Evolutionary conservation across 2,888 invertebrate genomes (phyloP), one percentile per base, ranked within the genome.

Genomic region (Pseudeuparius sepicola): DNA sequence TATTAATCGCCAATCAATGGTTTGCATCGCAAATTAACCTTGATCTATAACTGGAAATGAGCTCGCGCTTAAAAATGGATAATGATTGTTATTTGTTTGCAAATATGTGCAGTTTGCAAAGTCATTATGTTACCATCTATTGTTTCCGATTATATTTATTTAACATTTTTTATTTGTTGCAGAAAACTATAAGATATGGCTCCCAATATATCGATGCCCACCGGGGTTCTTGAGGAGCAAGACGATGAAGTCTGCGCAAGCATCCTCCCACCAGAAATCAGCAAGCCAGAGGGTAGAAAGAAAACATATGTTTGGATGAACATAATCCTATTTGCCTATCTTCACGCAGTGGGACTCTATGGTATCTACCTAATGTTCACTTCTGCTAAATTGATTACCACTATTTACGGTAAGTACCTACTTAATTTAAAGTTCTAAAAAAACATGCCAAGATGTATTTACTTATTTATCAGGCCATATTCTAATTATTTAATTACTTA

Each of bases 291-390:
- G 37, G 65, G 66, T 38, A 61, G 67, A 25, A 71, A 73, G 38
- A 55, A 67, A 20, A 64, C 72, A 54, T 59, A 81, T 28, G 88
- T 89, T 4, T 89, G 88, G 88, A 71, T 81, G 46, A 89, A 88
- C 56, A 81, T 89, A 30, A 60, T 78, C n/a, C 67, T 81, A 2
- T 87, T 89, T 54, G 64, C 67, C 5, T 81, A 79, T 54, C 70
- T 89, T 40, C 88, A 89, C 56, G 23, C 75, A 30, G 78, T 78
- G 2, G 81, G 84, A 1, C 34, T 86, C 1, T 86, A 84, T 54
- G 88, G 88, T 31, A 58, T 75, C 3, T 86, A 78, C 59, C 67
- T 85, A 11, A 67, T 75, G 55, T 60, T 86, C 16, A 74, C 80
- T 33, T 78, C 80, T 3, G 85, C 86, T 17, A 81, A 78, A 67